Conservation (phyloP, 2,797 vertebrate genomes). For the Spinus pinus region DNA sequence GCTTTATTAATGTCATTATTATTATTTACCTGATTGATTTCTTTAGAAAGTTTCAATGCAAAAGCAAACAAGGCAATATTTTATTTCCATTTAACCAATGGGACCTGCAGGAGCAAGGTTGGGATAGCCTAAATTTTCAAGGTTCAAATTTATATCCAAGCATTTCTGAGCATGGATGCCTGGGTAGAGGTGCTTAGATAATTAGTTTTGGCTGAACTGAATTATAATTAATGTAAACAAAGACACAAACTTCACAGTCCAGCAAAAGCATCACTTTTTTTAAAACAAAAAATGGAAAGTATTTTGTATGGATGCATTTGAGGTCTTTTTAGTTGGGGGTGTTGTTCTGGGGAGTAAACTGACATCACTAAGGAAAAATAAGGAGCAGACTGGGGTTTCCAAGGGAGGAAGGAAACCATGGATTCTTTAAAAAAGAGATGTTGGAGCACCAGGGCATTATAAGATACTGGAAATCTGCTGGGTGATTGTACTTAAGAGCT, state of each 20-base stretch:
- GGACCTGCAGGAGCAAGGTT: not conserved
- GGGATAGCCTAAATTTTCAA: not conserved
- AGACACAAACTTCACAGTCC: not conserved
- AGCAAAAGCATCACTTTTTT: not conserved
- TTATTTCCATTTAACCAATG: not conserved
- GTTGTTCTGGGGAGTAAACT: not conserved
- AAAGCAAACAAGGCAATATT: not conserved
- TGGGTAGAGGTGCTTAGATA: not conserved
- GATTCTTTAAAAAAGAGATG: not conserved
- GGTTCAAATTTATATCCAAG: not conserved
- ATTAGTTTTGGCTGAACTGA: not conserved
- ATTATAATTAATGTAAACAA: not conserved
- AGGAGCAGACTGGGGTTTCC: not conserved
- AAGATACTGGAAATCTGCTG: no score
- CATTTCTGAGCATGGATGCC: not conserved
- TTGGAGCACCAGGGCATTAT: not conserved
- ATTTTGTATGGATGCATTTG: not conserved
- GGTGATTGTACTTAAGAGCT: not conserved
- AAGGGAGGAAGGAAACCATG: not conserved
- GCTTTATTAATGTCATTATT: not conserved
- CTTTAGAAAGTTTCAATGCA: not conserved
- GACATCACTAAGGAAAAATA: not conserved
- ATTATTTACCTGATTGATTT: not conserved
- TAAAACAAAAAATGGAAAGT: accelerated
- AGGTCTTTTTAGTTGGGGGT: not conserved